Base-by-base conservation (phyloP, 2,888 invertebrate species). In the Dromius quadrimaculatus region DNA sequence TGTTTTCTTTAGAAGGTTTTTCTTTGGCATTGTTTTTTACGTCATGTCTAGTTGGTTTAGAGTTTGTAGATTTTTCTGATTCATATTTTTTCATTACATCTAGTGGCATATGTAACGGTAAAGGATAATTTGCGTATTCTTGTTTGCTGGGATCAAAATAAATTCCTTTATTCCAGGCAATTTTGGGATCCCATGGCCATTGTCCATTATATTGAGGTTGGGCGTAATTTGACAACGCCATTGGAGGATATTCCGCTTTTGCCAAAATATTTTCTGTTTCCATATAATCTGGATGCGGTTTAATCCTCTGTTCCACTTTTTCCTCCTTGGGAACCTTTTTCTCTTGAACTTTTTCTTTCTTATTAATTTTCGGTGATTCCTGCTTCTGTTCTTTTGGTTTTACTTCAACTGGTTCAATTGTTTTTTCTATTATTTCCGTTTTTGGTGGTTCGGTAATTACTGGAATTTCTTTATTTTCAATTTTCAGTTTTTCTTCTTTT, bases 161-260 rank as follows among this genome's bases (percentile, higher is more conserved):
- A 23, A 80, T 75, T 71, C 84, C 85, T 74, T 87, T 87, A 63
- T 87, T 86, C 87, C 88, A 87, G 0, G 86, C 84, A 62, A 87
- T 77, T 19, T 86, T 78, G 5, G 84, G 78, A 74, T 87, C 87
- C 87, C 88, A 88, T 20, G 81, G 85, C 77, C 89, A 88, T 85
- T 89, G 89, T n/a, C 28, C 36, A 75, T 87, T 87, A 75, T 89
- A 90, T 76, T 89, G 89, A 0, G 85, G 81, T 72, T 85, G 86
- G 0, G 87, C 34, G 19, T 69, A 69, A 22, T 69, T 69, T n/a
- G 69, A 61, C 22, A 69, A 45, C 4, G 89, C 88, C 80, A 90
- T 89, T 81, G 86, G 85, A 1, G 87, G 80, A 75, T 88, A 89
- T 75, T 89, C 90, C 0, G 89, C 84, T 76, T 87, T 87, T 0